Percentiles rank a stretch among this genome's conserved stretches.
phyloP scores from a whole-genome alignment of 2,888 invertebrate genomes.

The Pandemis corylana region DNA sequence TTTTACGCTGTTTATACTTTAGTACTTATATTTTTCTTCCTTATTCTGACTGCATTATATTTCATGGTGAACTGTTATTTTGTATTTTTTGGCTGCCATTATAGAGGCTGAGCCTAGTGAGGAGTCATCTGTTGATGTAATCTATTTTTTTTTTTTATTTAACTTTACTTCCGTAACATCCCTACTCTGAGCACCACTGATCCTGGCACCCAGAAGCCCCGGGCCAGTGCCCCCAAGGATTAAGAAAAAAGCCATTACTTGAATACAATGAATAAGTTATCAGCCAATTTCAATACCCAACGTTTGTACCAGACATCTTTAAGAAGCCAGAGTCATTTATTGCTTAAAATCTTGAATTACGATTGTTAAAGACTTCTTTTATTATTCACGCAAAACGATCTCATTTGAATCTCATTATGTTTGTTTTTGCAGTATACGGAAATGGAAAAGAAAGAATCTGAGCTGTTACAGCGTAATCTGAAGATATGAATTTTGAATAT shows the following conservation, averaged over 20 bases:
- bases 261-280: constrained; percentile 39
- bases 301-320: constrained; percentile 24
- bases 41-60: too few relatives aligned
- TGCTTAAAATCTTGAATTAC: constrained; percentile 39
- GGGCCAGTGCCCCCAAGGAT: constrained; percentile 9
- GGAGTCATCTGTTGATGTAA: too few relatives aligned
- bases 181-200: neutral
- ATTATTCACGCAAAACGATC: constrained; percentile 39
- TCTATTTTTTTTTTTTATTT: too few relatives aligned
- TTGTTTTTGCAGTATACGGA: constrained; percentile 32
- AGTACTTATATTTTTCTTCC: too few relatives aligned
- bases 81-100: too few relatives aligned
- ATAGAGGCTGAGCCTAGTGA: too few relatives aligned
- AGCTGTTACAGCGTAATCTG: constrained; percentile 19
- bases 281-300: constrained; percentile 32
- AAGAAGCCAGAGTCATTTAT: constrained; percentile 32
- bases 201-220: neutral
- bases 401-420: constrained; percentile 42
- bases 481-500: constrained; percentile 27
- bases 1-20: too few relatives aligned
- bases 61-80: too few relatives aligned
- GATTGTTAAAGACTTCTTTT: constrained; percentile 36
- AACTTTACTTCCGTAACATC: neutral
- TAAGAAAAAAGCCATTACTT: constrained; percentile 26
- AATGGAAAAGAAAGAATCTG: constrained; percentile 32